A percentile compares a stretch with the other conserved stretches of the same genome.
phyloP scores from a whole-genome alignment of 2,888 invertebrate species.

The Doris montereyensis region DNA sequence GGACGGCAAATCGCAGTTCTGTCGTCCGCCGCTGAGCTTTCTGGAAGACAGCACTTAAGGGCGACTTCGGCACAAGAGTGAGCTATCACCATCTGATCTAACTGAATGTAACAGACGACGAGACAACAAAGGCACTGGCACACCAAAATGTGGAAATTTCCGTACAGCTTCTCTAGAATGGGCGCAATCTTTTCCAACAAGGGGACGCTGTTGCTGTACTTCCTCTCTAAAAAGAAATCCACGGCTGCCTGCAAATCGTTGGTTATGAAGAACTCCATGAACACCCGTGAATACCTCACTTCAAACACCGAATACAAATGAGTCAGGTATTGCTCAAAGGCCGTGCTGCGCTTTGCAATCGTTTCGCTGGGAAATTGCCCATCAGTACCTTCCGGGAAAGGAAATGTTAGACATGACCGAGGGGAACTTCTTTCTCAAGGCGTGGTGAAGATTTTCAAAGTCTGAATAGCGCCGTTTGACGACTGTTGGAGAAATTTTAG shows the following conservation, averaged over 20 bases:
- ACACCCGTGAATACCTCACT: slow-evolving; percentile 66
- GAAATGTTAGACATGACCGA: slow-evolving; percentile 62
- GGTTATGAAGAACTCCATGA: slow-evolving; percentile 69
- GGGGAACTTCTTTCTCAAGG: slow-evolving; percentile 63
- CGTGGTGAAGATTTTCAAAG: slow-evolving; percentile 68
- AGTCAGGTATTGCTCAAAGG: slow-evolving; percentile 72
- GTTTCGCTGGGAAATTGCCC: slow-evolving; percentile 72
- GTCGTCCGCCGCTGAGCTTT: slow-evolving; percentile 54
- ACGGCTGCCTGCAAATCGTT: slow-evolving; percentile 65
- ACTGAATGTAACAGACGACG: slow-evolving; percentile 60
- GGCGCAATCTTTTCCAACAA: slow-evolving; percentile 66
- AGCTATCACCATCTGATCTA: slow-evolving; percentile 63
- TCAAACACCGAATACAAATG: slow-evolving; percentile 67
- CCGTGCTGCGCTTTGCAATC: slow-evolving; percentile 70
- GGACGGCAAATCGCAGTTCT: slow-evolving; percentile 63
- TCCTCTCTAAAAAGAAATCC: slow-evolving; percentile 55
- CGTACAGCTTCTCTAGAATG: slow-evolving; percentile 69
- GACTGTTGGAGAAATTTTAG: slow-evolving; percentile 63
- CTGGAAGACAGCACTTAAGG: slow-evolving; percentile 57
- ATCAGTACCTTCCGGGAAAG: too few species aligned
- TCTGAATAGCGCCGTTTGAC: slow-evolving; percentile 72
- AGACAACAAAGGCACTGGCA: slow-evolving; percentile 62
- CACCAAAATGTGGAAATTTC: slow-evolving; percentile 59
- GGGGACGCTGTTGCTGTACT: slow-evolving; percentile 64
- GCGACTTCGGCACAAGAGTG: slow-evolving; percentile 67